Base-by-base conservation (phyloP, 2,797 vertebrate genomes). In the Diplodus puntazzo region DNA sequence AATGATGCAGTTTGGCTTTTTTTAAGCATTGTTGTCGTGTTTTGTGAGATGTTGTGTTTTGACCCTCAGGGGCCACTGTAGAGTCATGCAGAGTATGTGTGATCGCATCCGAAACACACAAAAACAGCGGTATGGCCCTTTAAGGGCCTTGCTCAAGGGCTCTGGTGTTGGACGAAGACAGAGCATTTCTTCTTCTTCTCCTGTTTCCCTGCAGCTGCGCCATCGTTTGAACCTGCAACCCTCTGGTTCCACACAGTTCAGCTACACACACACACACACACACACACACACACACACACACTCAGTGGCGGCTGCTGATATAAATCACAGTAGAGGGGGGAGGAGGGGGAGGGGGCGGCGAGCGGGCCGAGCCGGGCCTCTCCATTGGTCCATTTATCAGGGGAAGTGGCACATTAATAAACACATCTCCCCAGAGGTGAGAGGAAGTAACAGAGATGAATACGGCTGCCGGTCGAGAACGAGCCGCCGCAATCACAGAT, bases 371-470 rank as follows among this genome's bases (percentile, higher is more conserved):
- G 92, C 94, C 93, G 91, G 91, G 95, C 93, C 93, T 95, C 82
- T 95, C 95, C 96, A 95, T 96, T 96, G 96, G 96, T 95, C 95
- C 95, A 97, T 98, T 97, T 95, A 97, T 97, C 96, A 96, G 83
- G 69, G 89, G 92, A 88, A 97, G 97, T 96, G 96, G 96, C 93
- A 86, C 96, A 96, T 98, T 98, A 98, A 98, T 98, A 98, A 97
- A 96, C 95, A 96, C 94, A 93, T 96, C 95, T 97, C 97, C 96
- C 96, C 90, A 85, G 97, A 96, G 97, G 95, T 94, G 94, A 92
- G 92, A 91, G 94, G 78, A 81, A 89, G 92, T 95, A 97, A 96
- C 96, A 92, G 96, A 97, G 97, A 97, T 94, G 95, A 96, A 98
- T 97, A 94, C 83, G 92, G 90, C 94, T 96, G 96, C 96, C 95